A percentile compares a stretch with the other conserved stretches of the same genome.
Evolutionary conservation across 2,888 invertebrate genomes (phyloP).

Genomic region (Tuberolachnus salignus): DNA sequence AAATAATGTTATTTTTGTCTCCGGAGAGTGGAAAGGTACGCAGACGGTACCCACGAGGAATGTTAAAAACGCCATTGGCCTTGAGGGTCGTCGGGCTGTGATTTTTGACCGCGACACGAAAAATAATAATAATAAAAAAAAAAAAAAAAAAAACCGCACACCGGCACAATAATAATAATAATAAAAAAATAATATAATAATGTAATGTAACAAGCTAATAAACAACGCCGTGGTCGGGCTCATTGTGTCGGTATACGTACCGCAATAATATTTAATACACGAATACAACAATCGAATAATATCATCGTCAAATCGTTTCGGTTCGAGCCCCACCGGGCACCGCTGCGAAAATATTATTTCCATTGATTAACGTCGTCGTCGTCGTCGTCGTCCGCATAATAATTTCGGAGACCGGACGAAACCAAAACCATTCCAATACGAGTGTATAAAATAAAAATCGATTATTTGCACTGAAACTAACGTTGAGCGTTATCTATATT

Average conservation of each 20-base stretch:
- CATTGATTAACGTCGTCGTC: no score
- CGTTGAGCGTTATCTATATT: no score
- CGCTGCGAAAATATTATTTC: no score
- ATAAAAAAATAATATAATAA: not conserved
- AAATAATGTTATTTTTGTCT: not conserved
- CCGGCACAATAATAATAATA: slow-evolving; percentile 1
- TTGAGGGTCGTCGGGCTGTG: slow-evolving; percentile 25
- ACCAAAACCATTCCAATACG: no score
- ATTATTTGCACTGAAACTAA: no score
- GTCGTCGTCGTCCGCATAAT: no score
- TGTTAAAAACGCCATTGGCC: slow-evolving; percentile 27
- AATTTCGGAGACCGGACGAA: no score
- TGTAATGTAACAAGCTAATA: not conserved
- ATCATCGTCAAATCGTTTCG: not conserved
- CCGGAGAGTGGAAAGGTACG: not conserved
- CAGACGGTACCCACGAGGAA: not conserved
- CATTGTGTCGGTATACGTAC: not conserved
- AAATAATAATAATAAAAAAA: not conserved
- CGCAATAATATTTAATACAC: not conserved
- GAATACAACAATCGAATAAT: not conserved
- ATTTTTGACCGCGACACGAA: slow-evolving; percentile 29
- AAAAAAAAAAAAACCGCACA: not conserved
- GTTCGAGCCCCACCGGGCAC: not conserved
- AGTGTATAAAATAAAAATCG: no score
- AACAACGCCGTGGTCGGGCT: not conserved